Percentiles rank a stretch among this genome's conserved stretches.
phyloP scores from a whole-genome alignment of 2,797 vertebrate species.

The Ibycter americanus region DNA sequence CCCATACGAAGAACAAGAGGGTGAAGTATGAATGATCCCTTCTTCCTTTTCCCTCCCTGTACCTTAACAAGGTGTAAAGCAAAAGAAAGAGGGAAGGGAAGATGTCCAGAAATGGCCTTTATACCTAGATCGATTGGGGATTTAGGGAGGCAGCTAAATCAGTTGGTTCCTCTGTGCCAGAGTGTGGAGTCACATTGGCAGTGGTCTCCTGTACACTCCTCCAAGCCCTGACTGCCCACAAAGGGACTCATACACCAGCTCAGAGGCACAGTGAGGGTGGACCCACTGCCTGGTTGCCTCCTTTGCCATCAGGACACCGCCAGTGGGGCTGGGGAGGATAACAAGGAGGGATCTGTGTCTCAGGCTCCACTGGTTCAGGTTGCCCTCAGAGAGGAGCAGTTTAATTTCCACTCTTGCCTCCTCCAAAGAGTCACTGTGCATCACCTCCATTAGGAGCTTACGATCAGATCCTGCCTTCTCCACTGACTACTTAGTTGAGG shows the following conservation, averaged over 20 bases:
- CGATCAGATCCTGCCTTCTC: background rate
- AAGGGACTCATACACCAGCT: background rate
- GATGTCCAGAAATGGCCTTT: background rate
- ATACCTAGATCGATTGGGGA: background rate
- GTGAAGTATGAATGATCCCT: background rate
- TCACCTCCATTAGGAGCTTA: conserved; percentile 16
- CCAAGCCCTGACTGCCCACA: background rate
- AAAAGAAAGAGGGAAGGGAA: background rate
- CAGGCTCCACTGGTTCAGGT: background rate
- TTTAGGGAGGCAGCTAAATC: background rate
- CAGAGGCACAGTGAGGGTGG: background rate
- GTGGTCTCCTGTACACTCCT: background rate
- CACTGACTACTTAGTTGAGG: background rate
- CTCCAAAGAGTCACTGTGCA: background rate
- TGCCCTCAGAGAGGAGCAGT: background rate
- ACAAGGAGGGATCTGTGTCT: background rate
- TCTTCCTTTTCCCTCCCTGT: background rate
- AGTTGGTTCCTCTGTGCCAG: background rate
- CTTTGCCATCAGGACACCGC: background rate
- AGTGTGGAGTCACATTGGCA: fast-evolving
- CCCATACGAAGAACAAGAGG: background rate
- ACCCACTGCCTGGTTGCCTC: background rate
- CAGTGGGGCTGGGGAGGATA: background rate
- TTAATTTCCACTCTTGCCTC: background rate
- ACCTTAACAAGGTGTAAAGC: background rate